phyloP scores from a whole-genome alignment of 2,797 vertebrate species.

The Danio choprae region DNA sequence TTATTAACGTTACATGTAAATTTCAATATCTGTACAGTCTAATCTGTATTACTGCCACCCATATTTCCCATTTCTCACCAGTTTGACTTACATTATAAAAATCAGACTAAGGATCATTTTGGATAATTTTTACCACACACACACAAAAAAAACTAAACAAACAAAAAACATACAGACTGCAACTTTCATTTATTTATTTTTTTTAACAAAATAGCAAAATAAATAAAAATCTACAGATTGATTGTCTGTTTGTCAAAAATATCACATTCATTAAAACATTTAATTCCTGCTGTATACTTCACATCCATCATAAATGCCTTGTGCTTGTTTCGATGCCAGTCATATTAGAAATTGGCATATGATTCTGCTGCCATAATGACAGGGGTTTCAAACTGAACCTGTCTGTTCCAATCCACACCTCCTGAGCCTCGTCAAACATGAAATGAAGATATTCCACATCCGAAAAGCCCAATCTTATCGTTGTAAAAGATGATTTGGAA shows the following conservation, averaged over 20 bases:
- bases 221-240: background rate
- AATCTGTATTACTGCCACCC: too few species aligned
- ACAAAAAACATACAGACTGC: too few species aligned
- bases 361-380: slow-evolving; percentile 21
- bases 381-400: slow-evolving; percentile 21
- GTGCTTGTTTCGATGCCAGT: slow-evolving; percentile 70
- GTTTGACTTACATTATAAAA: too few species aligned
- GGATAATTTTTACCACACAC: too few species aligned
- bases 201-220: background rate
- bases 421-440: slow-evolving; percentile 27
- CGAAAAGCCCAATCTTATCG: slow-evolving; percentile 10
- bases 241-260: background rate
- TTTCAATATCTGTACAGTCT: too few species aligned
- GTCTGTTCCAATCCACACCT: slow-evolving; percentile 23
- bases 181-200: too few species aligned
- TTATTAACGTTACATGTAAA: too few species aligned
- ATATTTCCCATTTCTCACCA: too few species aligned
- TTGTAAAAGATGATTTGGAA: slow-evolving; percentile 33
- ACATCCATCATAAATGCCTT: slow-evolving; percentile 52
- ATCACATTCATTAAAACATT: background rate
- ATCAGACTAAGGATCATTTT: too few species aligned
- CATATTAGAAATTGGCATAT: slow-evolving; percentile 40
- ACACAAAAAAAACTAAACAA: too few species aligned
- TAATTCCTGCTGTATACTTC: slow-evolving; percentile 9
- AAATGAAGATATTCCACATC: slow-evolving; percentile 33